Percentiles rank a stretch among this genome's conserved stretches.
Evolutionary conservation across 1,140 invertebrate genomes (phyloP).

Genomic region (Drosophila repleta): DNA sequence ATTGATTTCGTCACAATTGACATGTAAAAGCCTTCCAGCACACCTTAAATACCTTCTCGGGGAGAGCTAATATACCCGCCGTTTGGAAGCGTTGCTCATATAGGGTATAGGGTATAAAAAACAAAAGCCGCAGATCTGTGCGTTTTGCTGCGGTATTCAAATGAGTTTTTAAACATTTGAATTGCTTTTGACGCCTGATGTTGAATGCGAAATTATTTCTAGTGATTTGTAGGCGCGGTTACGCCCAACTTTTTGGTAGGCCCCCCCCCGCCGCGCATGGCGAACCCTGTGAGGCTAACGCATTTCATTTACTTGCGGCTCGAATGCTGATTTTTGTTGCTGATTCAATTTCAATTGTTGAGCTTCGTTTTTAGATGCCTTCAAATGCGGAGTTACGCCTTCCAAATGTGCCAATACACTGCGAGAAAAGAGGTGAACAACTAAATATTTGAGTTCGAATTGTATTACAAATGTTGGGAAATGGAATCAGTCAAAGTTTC

Average conservation of each 20-base stretch:
- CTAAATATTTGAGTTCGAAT: too few relatives aligned
- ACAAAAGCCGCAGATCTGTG: conserved; percentile 42
- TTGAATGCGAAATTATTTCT: conserved; percentile 66
- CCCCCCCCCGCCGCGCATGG: too few relatives aligned
- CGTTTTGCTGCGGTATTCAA: conserved; percentile 58
- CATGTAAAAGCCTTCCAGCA: too few relatives aligned
- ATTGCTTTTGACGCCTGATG: conserved; percentile 67
- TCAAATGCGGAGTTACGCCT: conserved; percentile 10
- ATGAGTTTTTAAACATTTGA: conserved; percentile 69
- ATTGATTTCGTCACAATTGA: too few relatives aligned
- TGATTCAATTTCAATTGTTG: conserved; percentile 68
- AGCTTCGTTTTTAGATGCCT: conserved; percentile 45
- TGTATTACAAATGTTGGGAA: too few relatives aligned
- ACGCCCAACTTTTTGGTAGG: background rate
- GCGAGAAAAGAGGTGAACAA: background rate
- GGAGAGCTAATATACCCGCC: background rate
- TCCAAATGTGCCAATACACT: conserved; percentile 3
- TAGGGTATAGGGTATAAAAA: conserved; percentile 3
- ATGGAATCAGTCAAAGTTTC: too few relatives aligned
- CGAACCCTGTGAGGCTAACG: conserved; percentile 5
- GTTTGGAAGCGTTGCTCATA: too few relatives aligned
- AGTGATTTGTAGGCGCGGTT: conserved; percentile 48
- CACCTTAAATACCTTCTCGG: background rate
- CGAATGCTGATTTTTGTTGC: conserved; percentile 61
- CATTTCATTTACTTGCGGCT: conserved; percentile 60